Conservation (phyloP, 2,888 invertebrate species). For the Dasypogon diadema region DNA sequence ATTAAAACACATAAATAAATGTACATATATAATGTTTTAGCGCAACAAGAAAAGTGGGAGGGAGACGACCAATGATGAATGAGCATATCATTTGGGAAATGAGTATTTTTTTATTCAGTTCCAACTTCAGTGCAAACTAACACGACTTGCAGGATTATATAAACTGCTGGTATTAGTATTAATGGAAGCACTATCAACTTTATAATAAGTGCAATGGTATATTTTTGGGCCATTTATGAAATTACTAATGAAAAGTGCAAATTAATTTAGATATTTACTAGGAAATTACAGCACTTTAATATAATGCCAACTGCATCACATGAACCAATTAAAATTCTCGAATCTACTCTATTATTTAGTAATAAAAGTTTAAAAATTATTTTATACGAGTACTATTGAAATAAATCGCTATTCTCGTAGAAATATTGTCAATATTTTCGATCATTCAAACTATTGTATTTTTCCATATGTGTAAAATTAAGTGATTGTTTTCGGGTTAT, state of each 20-base stretch:
- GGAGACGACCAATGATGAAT: not conserved
- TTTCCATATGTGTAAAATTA: not conserved
- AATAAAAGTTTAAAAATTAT: no score
- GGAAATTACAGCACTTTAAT: no score
- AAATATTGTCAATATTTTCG: not conserved
- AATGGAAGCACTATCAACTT: slow-evolving; percentile 40
- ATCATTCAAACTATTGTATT: no score
- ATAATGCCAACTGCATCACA: no score
- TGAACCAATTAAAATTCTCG: no score
- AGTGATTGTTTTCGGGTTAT: not conserved
- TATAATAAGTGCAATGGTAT: slow-evolving; percentile 1
- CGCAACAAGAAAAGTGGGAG: not conserved
- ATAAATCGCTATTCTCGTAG: no score
- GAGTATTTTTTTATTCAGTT: no score
- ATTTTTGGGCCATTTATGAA: not conserved
- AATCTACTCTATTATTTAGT: no score
- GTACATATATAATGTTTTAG: no score
- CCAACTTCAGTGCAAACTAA: not conserved
- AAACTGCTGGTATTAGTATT: slow-evolving; percentile 4
- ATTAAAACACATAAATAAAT: slow-evolving; percentile 11
- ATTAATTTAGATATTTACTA: no score
- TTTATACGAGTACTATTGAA: no score
- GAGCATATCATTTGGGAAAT: no score
- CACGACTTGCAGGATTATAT: not conserved
- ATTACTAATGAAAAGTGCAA: not conserved